Conservation (phyloP, 2,113 vertebrate genomes). For the Clarias batrachus region DNA sequence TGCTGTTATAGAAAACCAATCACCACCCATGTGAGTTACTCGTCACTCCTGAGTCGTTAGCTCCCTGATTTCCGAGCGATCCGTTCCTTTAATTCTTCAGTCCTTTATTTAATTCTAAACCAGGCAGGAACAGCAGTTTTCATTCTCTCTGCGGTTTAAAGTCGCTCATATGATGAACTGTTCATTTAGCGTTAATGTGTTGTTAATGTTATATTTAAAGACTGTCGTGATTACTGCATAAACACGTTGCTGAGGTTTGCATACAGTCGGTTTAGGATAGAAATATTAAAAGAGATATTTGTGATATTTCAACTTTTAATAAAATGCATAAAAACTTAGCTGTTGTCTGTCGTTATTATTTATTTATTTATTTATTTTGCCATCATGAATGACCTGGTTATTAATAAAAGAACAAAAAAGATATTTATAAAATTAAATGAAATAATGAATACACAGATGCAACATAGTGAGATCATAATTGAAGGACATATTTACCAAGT, state of each 20-base stretch:
- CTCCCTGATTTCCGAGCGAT: neutral
- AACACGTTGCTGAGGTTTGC: constrained; percentile 58
- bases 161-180: neutral
- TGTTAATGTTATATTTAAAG: constrained; percentile 47
- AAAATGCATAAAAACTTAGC: constrained; percentile 60
- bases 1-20: neutral
- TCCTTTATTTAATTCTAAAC: neutral
- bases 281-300: constrained; percentile 51
- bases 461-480: neutral
- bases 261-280: constrained; percentile 51
- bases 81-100: neutral
- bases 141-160: neutral
- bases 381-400: neutral
- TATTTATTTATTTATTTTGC: neutral
- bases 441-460: neutral
- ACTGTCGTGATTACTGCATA: constrained; percentile 47
- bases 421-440: neutral
- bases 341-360: neutral
- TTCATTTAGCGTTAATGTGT: constrained; percentile 31
- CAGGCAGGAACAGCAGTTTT: neutral
- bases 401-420: neutral
- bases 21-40: neutral
- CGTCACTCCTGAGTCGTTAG: too few species aligned
- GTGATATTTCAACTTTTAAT: constrained; percentile 72
- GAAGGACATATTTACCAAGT: neutral